Conservation (phyloP, 2,888 invertebrate species). For the Aplocera efformata region DNA sequence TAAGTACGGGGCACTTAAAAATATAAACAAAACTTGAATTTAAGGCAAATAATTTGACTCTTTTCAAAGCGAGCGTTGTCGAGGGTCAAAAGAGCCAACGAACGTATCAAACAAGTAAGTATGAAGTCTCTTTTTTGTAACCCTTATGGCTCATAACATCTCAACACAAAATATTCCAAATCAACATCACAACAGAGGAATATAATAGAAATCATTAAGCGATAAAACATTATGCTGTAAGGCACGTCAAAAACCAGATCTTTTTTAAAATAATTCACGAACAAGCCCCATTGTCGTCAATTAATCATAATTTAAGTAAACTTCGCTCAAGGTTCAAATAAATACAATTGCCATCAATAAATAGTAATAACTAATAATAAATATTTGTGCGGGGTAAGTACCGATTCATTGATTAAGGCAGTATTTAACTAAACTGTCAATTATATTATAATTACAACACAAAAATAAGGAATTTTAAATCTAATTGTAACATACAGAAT, state of each 20-base stretch:
- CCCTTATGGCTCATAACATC: constrained; percentile 2
- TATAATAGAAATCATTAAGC: constrained; percentile 5
- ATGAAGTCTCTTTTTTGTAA: background rate
- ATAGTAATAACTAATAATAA: constrained; percentile 48
- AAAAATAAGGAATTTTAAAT: constrained; percentile 10
- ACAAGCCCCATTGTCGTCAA: constrained; percentile 29
- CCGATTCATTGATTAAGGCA: constrained; percentile 43
- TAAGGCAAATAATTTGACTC: too few species aligned
- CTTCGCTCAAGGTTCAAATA: constrained; percentile 57
- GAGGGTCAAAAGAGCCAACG: too few species aligned
- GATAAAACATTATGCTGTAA: constrained; percentile 16
- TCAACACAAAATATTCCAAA: constrained; percentile 1
- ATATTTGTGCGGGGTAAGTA: constrained; percentile 74
- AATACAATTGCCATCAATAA: constrained; percentile 63
- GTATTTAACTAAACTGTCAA: constrained; percentile 17
- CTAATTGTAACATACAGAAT: constrained; percentile 6
- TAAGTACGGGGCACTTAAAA: too few species aligned
- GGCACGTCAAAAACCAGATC: constrained; percentile 38
- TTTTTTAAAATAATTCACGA: constrained; percentile 27
- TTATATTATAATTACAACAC: constrained; percentile 14
- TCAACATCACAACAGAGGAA: constrained; percentile 3
- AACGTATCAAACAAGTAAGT: too few species aligned
- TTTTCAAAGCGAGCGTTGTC: too few species aligned
- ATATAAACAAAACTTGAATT: too few species aligned
- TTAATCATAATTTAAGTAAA: constrained; percentile 63